Base-by-base conservation (phyloP, 2,888 invertebrate species). In the Pyrrhosoma nymphula region DNA sequence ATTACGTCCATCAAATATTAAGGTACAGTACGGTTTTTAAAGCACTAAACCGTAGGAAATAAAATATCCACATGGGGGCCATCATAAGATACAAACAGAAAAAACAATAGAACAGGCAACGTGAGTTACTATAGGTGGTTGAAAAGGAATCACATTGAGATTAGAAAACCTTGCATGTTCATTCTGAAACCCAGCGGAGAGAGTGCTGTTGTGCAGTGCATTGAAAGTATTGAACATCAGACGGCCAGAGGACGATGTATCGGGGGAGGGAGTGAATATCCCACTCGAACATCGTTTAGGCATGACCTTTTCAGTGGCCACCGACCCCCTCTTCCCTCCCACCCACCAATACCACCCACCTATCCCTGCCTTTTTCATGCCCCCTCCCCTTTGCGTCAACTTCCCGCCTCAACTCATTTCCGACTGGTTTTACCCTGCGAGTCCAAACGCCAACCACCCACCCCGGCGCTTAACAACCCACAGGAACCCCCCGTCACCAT, bases 401-500 rank as follows among this genome's bases (percentile, higher is more conserved):
- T 93, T n/a, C 47, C 63, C 93, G 69, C 69, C 91, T 60, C 91
- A 39, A 60, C 93, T 93, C 93, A 93, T 93, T 93, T 93, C 93
- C 93, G 93, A 93, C 93, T 93, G 93, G 69, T 93, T 93, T 93
- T 75, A 47, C 93, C 93, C 93, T 69, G 75, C 69, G 93, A 75
- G 39, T 75, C 63, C 91, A 63, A 91, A 60, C n/a, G 63, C 63
- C 91, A 30, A 60, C 60, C 56, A 35, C 39, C 60, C 91, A 39
- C 35, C 60, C 60, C 10, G 69, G 69, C 69, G 69, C 35, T 35
- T 82, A 23, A 82, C 82, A 82, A 82, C 82, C 82, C 82, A 35
- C 82, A 82, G 82, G 82, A 93, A 63, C 93, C 69, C 69, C 69
- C 60, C 69, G n/a, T 93, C 93, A 63, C 47, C n/a, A 47, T 69